These are phyloP conservation scores for Pipra filicauda DNA, from an alignment of 2,113 vertebrate genomes.

Conservation along the genomic window DNA sequence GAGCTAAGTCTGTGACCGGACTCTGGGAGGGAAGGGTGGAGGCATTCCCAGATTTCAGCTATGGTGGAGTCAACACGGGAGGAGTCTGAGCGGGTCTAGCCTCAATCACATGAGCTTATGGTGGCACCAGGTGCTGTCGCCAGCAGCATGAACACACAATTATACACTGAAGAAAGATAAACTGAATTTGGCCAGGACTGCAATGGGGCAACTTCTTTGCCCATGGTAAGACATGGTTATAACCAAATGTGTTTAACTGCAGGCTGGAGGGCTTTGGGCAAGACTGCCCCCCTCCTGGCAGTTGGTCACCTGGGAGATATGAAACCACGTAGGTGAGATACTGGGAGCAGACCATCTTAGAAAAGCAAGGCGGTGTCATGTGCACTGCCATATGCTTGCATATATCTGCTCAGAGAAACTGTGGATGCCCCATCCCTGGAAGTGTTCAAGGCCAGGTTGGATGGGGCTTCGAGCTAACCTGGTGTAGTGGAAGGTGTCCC, in stretches of 20 bases:
- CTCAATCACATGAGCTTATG: background rate
- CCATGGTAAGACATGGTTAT: background rate
- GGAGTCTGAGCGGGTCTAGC: background rate
- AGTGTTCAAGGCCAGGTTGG: background rate
- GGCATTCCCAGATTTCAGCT: background rate
- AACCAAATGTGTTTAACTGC: background rate
- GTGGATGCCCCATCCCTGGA: background rate
- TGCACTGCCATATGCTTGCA: background rate
- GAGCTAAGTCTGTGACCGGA: background rate
- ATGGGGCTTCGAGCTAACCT: background rate
- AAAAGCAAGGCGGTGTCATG: background rate
- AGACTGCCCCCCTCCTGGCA: background rate
- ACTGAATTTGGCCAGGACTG: background rate
- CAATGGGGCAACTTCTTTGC: background rate
- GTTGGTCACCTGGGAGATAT: background rate
- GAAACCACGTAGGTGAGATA: background rate
- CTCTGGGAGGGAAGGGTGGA: background rate
- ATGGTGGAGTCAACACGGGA: background rate
- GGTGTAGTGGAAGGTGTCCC: background rate
- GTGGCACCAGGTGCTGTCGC: fast-evolving
- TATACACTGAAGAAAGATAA: background rate
- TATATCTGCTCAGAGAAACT: background rate
- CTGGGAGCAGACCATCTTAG: background rate
- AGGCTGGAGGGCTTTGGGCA: background rate
- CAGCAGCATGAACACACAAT: fast-evolving